phyloP scores from a whole-genome alignment of 2,888 invertebrate species.

The Anaspis maculata region DNA sequence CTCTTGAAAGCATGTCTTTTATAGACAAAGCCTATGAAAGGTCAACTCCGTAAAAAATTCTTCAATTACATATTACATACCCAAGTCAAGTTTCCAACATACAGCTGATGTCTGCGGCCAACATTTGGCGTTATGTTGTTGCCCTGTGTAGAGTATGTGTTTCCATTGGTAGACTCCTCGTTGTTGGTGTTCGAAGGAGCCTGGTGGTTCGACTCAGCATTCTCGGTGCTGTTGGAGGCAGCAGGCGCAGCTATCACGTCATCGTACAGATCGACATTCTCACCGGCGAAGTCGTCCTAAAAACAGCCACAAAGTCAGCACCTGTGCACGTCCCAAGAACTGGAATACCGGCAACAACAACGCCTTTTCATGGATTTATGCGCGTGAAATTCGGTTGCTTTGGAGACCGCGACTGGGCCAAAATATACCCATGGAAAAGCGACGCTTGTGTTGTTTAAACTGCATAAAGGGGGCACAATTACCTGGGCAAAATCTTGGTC shows the following conservation, averaged over 20 bases:
- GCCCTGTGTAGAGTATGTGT: constrained; percentile 60
- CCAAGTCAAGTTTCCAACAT: constrained; percentile 98
- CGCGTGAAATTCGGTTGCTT: not conserved
- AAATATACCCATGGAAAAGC: not conserved
- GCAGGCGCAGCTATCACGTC: constrained; percentile 84
- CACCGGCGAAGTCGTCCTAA: constrained; percentile 74
- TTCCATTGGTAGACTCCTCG: constrained; percentile 67
- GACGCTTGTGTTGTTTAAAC: not conserved
- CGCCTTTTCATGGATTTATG: not conserved
- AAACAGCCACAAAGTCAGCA: constrained; percentile 1
- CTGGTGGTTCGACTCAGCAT: constrained; percentile 50
- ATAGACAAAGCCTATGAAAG: not conserved
- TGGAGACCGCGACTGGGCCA: not conserved
- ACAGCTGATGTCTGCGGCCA: constrained; percentile 80
- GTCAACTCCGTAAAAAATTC: not conserved
- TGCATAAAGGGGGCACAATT: constrained; percentile 15
- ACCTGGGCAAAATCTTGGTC: constrained; percentile 88
- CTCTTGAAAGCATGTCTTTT: not conserved
- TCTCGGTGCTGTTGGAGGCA: constrained; percentile 51
- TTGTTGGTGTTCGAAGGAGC: constrained; percentile 45
- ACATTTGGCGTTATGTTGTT: constrained; percentile 61
- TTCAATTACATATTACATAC: constrained; percentile 47
- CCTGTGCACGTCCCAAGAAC: not conserved
- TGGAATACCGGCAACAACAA: constrained; percentile 3
- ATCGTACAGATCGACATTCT: constrained; percentile 90